Evolutionary conservation across 2,113 vertebrate species (phyloP).

Genomic region (Carlito syrichta): DNA sequence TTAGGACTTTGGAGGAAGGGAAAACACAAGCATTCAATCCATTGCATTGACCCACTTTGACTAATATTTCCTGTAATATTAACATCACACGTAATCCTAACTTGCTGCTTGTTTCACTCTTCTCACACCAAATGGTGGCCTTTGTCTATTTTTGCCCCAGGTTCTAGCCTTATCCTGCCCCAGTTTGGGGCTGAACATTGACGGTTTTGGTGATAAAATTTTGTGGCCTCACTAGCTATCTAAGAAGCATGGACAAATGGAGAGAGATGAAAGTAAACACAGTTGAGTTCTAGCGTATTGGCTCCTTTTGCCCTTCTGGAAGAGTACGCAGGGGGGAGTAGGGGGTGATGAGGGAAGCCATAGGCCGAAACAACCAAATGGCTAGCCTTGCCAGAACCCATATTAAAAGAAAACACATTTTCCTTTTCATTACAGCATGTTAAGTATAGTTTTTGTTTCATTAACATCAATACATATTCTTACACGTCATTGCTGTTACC

Average conservation of each 20-base stretch:
- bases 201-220: not conserved
- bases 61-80: not conserved
- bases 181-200: not conserved
- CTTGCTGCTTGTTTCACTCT: not conserved
- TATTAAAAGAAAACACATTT: not conserved
- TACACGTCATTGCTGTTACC: not conserved
- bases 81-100: not conserved
- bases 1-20: not conserved
- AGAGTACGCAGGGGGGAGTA: not conserved
- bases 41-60: not conserved
- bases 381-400: not conserved
- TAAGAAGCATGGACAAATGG: not conserved
- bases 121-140: not conserved
- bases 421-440: not conserved
- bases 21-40: not conserved
- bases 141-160: not conserved
- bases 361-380: not conserved
- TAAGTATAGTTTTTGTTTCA: not conserved
- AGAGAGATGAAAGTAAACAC: not conserved
- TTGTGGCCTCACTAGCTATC: not conserved
- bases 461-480: not conserved
- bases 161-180: not conserved
- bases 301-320: not conserved
- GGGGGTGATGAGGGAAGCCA: not conserved
- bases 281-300: not conserved